phyloP scores from a whole-genome alignment of 2,888 invertebrate genomes.

The Xylophagus ater region DNA sequence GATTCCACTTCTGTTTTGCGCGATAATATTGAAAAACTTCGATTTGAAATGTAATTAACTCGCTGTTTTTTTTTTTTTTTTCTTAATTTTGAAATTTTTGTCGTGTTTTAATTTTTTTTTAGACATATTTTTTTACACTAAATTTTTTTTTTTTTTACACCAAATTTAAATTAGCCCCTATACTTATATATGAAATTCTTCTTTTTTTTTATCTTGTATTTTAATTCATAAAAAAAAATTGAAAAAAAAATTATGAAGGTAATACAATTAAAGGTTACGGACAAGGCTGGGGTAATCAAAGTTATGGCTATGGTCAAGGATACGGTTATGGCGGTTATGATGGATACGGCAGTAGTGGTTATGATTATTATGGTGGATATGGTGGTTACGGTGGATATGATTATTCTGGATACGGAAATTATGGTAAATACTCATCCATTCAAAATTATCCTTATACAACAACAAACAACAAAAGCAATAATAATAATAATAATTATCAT shows the following conservation, averaged over 20 bases:
- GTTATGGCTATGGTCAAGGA: slow-evolving; percentile 56
- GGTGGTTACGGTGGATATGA: slow-evolving; percentile 70
- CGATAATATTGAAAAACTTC: too few species aligned
- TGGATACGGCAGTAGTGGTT: slow-evolving; percentile 61
- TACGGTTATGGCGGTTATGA: slow-evolving; percentile 60
- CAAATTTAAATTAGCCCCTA: too few species aligned
- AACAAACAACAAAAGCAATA: slow-evolving; percentile 30
- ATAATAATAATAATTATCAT: slow-evolving; percentile 33
- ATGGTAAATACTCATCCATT: slow-evolving; percentile 50
- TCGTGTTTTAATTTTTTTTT: too few species aligned
- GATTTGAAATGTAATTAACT: too few species aligned
- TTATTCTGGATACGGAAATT: slow-evolving; percentile 71
- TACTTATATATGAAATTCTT: too few species aligned
- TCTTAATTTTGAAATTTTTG: too few species aligned
- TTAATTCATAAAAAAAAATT: slow-evolving; percentile 33
- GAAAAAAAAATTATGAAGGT: slow-evolving; percentile 20
- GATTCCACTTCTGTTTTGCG: too few species aligned
- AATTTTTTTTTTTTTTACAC: too few species aligned
- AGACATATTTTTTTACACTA: too few species aligned
- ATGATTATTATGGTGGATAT: slow-evolving; percentile 64
- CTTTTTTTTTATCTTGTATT: too few species aligned
- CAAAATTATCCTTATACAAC: slow-evolving; percentile 31
- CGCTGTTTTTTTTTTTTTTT: too few species aligned
- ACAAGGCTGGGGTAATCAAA: slow-evolving; percentile 53
- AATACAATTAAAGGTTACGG: slow-evolving; percentile 39